Base-by-base conservation (phyloP, 2,113 vertebrate genomes). In the Emydura subglobosa region DNA sequence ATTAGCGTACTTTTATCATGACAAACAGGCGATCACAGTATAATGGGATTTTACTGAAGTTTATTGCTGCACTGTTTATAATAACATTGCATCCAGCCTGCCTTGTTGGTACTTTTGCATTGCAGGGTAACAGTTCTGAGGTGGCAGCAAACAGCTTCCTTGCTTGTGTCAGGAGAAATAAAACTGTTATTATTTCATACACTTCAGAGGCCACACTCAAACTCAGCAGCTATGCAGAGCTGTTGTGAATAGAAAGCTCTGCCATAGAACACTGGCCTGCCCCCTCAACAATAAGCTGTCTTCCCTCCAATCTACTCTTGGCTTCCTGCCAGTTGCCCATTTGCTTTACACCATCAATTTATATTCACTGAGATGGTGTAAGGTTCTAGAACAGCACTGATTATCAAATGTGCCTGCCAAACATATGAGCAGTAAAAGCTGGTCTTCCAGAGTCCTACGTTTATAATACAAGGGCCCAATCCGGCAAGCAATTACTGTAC, bases 311-410 rank as follows among this genome's bases (percentile, higher is more conserved):
- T 97, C 98, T 95, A 93, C 96, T 97, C 94, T 97, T 99, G 99
- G 98, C 98, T 97, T 94, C 59, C 84, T 9, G 98, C 99, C 99
- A 99, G 97, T 97, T 98, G 98, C 98, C 98, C 98, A 98, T 99
- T 99, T 99, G 99, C 99, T 99, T 98, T 99, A 98, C 98, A 99
- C 98, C 98, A 98, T 98, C 99, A 99, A 99, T 99, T 99, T 98
- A 99, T 99, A 99, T 99, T 99, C 98, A 99, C 98, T 99, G 98
- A 99, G 98, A 99, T 98, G 98, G 98, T 98, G 99, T 98, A 98
- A 99, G 98, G 98, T 99, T 99, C 98, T 98, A 98, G 98, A 98
- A 98, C 98, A 98, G 98, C 98, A 98, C 98, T 98, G 98, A 98
- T 98, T 98, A 98, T 98, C 98, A 96, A 96, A 98, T 98, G 98